Evolutionary conservation across 2,113 vertebrate genomes (phyloP).

Genomic region (Microtus richardsoni): DNA sequence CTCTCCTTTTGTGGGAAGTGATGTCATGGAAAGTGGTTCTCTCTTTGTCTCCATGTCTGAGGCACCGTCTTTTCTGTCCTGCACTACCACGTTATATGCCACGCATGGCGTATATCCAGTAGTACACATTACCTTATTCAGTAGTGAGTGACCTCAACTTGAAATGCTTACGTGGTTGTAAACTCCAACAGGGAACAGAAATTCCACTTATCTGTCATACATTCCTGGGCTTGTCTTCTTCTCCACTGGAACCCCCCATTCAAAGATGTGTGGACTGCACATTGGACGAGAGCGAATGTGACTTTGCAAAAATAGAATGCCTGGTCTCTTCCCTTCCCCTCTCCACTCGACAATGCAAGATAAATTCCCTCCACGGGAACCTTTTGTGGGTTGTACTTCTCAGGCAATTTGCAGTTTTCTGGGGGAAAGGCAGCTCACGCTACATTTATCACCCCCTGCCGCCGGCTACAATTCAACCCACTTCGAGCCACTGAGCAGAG

Average conservation of each 20-base stretch:
- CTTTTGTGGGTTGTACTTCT: slow-evolving; percentile 87
- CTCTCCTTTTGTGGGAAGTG: neutral
- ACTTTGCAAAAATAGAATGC: slow-evolving; percentile 86
- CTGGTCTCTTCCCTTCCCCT: slow-evolving; percentile 79
- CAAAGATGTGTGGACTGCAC: slow-evolving; percentile 77
- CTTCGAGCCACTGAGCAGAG: slow-evolving; percentile 83
- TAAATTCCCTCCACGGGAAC: slow-evolving; percentile 86
- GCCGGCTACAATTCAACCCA: slow-evolving; percentile 87
- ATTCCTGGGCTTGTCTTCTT: slow-evolving; percentile 73
- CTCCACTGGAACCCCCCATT: slow-evolving; percentile 78
- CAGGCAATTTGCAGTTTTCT: slow-evolving; percentile 89
- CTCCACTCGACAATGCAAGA: slow-evolving; percentile 84
- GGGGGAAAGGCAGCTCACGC: slow-evolving; percentile 86
- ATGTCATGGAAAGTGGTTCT: neutral
- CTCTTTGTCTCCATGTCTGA: slow-evolving; percentile 15
- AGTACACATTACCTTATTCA: slow-evolving; percentile 82
- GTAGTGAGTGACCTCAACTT: slow-evolving; percentile 81
- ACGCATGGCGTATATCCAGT: slow-evolving; percentile 22
- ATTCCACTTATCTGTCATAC: slow-evolving; percentile 85
- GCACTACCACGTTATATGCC: slow-evolving; percentile 83
- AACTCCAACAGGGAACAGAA: slow-evolving; percentile 84
- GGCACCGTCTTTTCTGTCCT: slow-evolving; percentile 60
- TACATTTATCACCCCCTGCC: slow-evolving; percentile 88
- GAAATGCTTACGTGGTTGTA: slow-evolving; percentile 82
- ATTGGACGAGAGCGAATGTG: slow-evolving; percentile 85